Evolutionary conservation across 2,888 invertebrate genomes (phyloP).

Genomic region (Noctua comes): DNA sequence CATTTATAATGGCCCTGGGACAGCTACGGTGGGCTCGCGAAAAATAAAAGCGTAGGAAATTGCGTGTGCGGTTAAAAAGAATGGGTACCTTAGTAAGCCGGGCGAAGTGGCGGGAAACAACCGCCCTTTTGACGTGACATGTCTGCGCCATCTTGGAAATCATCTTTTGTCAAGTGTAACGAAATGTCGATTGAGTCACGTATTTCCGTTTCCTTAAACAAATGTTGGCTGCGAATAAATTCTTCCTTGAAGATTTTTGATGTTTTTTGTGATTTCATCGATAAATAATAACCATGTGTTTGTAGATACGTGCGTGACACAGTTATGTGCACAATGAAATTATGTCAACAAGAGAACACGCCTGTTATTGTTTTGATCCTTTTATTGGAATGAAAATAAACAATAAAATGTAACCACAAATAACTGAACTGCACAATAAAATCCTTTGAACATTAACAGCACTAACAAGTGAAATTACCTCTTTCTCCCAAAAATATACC

Average conservation of each 20-base stretch:
- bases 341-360: not conserved
- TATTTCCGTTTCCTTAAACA: constrained; percentile 81
- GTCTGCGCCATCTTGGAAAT: constrained; percentile 80
- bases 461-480: constrained; percentile 28
- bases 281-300: constrained; percentile 59
- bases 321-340: constrained; percentile 25
- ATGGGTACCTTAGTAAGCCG: constrained; percentile 63
- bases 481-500: constrained; percentile 52
- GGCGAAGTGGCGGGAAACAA: constrained; percentile 74
- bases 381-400: constrained; percentile 9
- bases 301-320: constrained; percentile 27
- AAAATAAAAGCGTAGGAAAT: constrained; percentile 84
- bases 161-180: constrained; percentile 81
- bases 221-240: constrained; percentile 76
- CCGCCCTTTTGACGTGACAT: constrained; percentile 80
- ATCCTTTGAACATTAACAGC: constrained; percentile 32
- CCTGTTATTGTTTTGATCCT: constrained; percentile 1
- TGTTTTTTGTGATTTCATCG: constrained; percentile 58
- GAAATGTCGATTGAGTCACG: constrained; percentile 84
- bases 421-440: constrained; percentile 7
- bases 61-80: constrained; percentile 82
- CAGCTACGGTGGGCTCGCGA: constrained; percentile 70
- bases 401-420: not conserved
- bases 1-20: constrained; percentile 78
- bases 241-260: constrained; percentile 62